Evolutionary conservation across 2,888 invertebrate species (phyloP).

Genomic region (Alloplasta piceator): DNA sequence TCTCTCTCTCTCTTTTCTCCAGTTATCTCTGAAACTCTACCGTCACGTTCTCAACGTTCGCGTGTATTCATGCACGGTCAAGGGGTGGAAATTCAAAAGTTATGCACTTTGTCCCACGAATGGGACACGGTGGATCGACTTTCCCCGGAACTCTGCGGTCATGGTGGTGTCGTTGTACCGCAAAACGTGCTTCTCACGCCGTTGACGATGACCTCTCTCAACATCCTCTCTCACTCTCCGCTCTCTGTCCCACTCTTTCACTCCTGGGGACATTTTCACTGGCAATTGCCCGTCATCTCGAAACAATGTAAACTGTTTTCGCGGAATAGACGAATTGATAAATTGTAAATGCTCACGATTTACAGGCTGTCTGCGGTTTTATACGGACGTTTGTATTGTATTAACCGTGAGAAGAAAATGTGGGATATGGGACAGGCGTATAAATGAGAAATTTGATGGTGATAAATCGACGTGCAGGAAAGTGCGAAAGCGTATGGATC

Average conservation of each 20-base stretch:
- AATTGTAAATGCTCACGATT: slow-evolving; percentile 34
- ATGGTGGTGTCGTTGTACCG: not conserved
- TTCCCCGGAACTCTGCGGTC: not conserved
- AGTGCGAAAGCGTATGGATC: slow-evolving; percentile 43
- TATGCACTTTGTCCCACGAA: not conserved
- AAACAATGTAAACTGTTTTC: slow-evolving; percentile 48
- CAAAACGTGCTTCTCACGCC: not conserved
- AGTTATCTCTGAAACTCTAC: slow-evolving; percentile 22
- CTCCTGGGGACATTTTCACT: slow-evolving; percentile 11
- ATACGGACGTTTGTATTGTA: slow-evolving; percentile 6
- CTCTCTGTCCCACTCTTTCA: too few species aligned
- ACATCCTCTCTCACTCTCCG: not conserved
- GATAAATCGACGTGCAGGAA: slow-evolving; percentile 23
- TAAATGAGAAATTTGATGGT: slow-evolving; percentile 1
- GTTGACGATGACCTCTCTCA: not conserved
- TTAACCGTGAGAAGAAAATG: not conserved
- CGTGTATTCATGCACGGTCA: too few species aligned
- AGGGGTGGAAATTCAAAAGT: too few species aligned
- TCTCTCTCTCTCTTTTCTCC: slow-evolving; percentile 1
- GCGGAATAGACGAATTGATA: slow-evolving; percentile 40
- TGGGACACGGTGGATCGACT: not conserved
- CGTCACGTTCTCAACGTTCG: not conserved
- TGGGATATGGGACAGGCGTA: not conserved
- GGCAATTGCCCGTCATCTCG: slow-evolving; percentile 12
- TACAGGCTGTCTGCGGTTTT: not conserved